A percentile compares a stretch with the other conserved stretches of the same genome.
Evolutionary conservation across 2,113 vertebrate species (phyloP).

Genomic region (Oceanites oceanicus): DNA sequence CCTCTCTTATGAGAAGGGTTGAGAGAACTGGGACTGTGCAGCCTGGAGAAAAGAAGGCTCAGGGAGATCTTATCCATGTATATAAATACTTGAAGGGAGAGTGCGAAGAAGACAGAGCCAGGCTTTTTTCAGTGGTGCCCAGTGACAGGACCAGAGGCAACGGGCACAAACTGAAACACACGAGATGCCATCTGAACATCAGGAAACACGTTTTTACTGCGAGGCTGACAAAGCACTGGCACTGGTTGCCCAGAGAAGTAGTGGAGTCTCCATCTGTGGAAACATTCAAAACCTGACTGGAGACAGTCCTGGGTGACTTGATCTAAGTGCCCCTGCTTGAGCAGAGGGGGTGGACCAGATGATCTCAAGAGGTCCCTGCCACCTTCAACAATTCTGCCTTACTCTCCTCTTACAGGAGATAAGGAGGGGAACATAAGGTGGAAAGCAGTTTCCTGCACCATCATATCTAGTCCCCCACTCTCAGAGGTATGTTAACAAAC

Average conservation of each 20-base stretch:
- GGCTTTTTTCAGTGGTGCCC: background rate
- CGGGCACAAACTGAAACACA: background rate
- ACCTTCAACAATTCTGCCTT: background rate
- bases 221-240: background rate
- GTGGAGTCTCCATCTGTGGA: background rate
- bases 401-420: background rate
- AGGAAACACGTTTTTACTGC: background rate
- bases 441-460: background rate
- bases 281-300: background rate
- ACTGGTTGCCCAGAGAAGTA: background rate
- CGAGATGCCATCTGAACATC: background rate
- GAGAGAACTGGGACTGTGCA: background rate
- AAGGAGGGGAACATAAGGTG: background rate
- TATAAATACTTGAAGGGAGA: background rate
- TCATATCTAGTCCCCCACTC: background rate
- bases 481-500: background rate
- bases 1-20: background rate
- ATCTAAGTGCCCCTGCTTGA: background rate
- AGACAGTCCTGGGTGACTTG: background rate
- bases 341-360: no score
- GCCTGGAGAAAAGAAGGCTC: background rate
- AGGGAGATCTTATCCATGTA: background rate
- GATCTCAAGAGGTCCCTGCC: background rate
- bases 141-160: background rate
- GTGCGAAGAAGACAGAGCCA: background rate